phyloP scores from a whole-genome alignment of 2,888 invertebrate genomes.

The Apamea crenata region DNA sequence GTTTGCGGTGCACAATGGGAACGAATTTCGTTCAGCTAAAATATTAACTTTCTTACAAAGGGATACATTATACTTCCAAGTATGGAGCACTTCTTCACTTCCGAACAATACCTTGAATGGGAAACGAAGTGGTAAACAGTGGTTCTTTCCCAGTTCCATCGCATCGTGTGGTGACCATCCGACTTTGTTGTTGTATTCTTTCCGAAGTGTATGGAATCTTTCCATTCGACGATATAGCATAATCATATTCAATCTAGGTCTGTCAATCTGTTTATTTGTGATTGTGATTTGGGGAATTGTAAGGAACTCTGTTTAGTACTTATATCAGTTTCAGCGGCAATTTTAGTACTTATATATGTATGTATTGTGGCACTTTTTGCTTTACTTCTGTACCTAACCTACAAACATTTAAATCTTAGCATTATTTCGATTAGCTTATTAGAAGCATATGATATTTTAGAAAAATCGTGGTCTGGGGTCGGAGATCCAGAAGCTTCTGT shows the following conservation, averaged over 20 bases:
- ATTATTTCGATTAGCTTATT: neutral
- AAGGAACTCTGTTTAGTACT: neutral
- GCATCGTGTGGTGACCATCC: constrained; percentile 71
- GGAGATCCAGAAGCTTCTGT: neutral
- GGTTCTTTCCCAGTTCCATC: constrained; percentile 80
- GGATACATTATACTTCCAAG: constrained; percentile 89
- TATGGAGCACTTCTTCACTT: constrained; percentile 89
- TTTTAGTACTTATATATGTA: neutral
- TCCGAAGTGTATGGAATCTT: constrained; percentile 6
- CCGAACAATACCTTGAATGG: constrained; percentile 88
- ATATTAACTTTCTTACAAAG: constrained; percentile 89
- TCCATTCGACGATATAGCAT: constrained; percentile 11
- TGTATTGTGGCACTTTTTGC: neutral
- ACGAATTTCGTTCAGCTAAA: constrained; percentile 87
- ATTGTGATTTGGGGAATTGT: neutral
- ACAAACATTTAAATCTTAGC: neutral
- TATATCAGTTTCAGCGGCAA: neutral
- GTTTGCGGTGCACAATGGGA: constrained; percentile 82
- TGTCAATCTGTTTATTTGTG: neutral
- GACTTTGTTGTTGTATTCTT: constrained; percentile 52
- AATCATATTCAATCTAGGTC: constrained; percentile 6
- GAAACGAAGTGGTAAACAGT: constrained; percentile 89
- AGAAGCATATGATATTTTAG: neutral
- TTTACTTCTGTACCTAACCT: neutral
- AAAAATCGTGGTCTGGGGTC: neutral